Base-by-base conservation (phyloP, 1,140 invertebrate genomes). In the Phortica variegata region DNA sequence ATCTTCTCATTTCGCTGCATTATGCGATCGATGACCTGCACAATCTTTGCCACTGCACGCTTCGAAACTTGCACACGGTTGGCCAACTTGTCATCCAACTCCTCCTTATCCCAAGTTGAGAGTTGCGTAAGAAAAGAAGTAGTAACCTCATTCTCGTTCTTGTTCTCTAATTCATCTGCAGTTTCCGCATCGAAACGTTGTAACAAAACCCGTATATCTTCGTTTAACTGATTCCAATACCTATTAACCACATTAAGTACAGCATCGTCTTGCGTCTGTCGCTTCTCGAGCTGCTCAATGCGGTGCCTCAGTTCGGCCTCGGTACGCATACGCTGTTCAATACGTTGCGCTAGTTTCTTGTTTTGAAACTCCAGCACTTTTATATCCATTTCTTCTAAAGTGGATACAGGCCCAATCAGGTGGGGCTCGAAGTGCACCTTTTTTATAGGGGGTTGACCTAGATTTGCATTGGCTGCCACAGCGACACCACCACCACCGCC, bases 31-130 rank as follows among this genome's bases (percentile, higher is more conserved):
- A 97, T 97, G 6, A 93, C 94, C 77, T 97, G 93, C 38, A 97
- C 86, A 26, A 98, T 88, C 80, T 97, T 97, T 3, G 92, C 93
- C 41, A 98, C 95, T 19, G 94, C 94, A 57, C 95, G 79, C 61
- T 92, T 92, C 12, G 90, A 93, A 6, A 95, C 91, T 80, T 93
- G 88, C 49, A 97, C 94, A 47, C 94, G 79, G 78, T 97, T 95
- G 3, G 93, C 91, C 16, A 97, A 82, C 76, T 96, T 95, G 56
- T 96, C 93, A 77, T 98, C 94, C 43, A 97, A 78, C 75, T 98
- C 95, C 71, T 96, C 91, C 71, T 95, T 95, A 76, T 98, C 95
- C 95, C 95, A 97, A 9, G 94, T 96, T 17, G 95, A 96, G n/a
- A 98, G 77, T 68, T 96, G 90, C 77, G 94, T 90, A 13, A 98